These are phyloP conservation scores for Empis stercorea DNA, from an alignment of 2,888 invertebrate species.

Conservation along the genomic window DNA sequence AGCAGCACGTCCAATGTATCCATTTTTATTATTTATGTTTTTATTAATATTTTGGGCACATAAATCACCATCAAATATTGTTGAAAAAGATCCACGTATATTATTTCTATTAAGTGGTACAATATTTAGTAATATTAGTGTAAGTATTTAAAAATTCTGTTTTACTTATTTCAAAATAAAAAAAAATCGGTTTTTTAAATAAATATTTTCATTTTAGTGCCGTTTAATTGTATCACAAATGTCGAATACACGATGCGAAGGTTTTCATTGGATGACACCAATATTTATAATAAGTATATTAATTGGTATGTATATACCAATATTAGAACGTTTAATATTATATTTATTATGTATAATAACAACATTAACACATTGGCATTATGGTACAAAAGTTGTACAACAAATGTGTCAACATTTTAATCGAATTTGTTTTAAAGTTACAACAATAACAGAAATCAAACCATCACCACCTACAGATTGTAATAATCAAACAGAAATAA, in stretches of 20 bases:
- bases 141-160: too few relatives aligned
- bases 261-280: constrained; percentile 39
- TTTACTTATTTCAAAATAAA: neutral
- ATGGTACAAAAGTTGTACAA: constrained; percentile 85
- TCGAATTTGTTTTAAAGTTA: constrained; percentile 65
- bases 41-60: constrained; percentile 71
- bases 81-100: constrained; percentile 71
- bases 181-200: neutral
- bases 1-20: constrained; percentile 76
- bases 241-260: constrained; percentile 86
- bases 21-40: constrained; percentile 59
- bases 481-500: neutral
- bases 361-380: constrained; percentile 74
- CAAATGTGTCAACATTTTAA: constrained; percentile 92
- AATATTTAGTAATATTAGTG: constrained; percentile 95
- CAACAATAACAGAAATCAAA: constrained; percentile 10
- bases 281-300: constrained; percentile 25
- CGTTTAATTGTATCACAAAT: constrained; percentile 96
- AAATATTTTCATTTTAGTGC: constrained; percentile 49
- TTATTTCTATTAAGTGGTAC: constrained; percentile 85
- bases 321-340: constrained; percentile 55
- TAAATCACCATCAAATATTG: constrained; percentile 66
- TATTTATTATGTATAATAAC: constrained; percentile 56
- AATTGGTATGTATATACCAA: constrained; percentile 26
- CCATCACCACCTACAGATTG: neutral